Base-by-base conservation (phyloP, 2,797 vertebrate genomes). In the Esox lucius region DNA sequence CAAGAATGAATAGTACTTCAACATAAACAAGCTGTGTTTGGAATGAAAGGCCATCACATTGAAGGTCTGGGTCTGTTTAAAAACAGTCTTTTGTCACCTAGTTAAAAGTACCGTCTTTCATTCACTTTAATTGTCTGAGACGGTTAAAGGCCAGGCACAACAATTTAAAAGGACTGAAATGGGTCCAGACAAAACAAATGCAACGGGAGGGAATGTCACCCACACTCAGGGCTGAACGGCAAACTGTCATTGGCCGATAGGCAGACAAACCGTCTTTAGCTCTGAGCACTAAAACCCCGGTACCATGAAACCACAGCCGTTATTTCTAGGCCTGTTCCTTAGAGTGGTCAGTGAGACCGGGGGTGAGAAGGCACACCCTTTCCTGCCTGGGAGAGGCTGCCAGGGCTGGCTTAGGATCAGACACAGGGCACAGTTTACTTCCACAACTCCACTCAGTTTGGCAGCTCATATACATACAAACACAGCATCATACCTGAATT, bases 301-400 rank as follows among this genome's bases (percentile, higher is more conserved):
- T 59, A 86, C 86, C 81, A 83, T 61, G 59, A 68, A 85, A 87
- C 83, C 87, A 77, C 78, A 1, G 72, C 8, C 56, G 2, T 22
- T 76, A 35, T 83, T 85, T 81, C 75, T 83, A 56, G 77, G 83
- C 48, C 76, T 89, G 86, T 88, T 89, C 79, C 77, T 79, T 87
- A 73, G 81, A 87, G 86, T 53, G 87, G 89, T 90, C 84, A 85
- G 71, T 76, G 28, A 12, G 71, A 77, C 74, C 61, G 24, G 79
- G 85, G 76, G 80, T 73, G 81, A 82, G 72, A 69, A 82, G 33
- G 80, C 86, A 84, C 91, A 75, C 90, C 91, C 90, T 91, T 77
- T 91, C 90, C 88, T 90, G 86, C 74, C 8, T 59, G 22, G 75
- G 77, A 62, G 77, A 75, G 84, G 74, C 87, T 74, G 77, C 31